A percentile compares a stretch with the other conserved stretches of the same genome.
These are phyloP conservation scores for Myiotriccus ornatus DNA, from an alignment of 2,797 vertebrate genomes.

Conservation along the genomic window DNA sequence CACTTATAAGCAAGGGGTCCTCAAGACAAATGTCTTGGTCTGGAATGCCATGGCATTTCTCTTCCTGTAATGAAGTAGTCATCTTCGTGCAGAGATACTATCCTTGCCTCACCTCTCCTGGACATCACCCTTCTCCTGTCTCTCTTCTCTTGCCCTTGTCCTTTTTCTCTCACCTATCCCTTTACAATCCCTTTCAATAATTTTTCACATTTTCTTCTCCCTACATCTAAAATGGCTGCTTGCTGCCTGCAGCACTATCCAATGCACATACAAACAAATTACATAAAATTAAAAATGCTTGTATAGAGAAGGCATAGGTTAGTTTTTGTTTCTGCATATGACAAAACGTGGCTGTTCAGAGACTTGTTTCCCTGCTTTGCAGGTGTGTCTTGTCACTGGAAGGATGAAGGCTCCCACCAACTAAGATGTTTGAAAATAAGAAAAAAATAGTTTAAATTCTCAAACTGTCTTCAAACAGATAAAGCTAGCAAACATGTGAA, in stretches of 20 bases:
- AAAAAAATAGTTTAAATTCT: neutral
- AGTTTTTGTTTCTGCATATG: neutral
- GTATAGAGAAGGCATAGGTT: neutral
- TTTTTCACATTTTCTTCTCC: conserved; percentile 20
- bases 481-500: neutral
- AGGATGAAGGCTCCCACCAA: neutral
- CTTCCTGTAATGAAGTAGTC: conserved; percentile 67
- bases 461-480: neutral
- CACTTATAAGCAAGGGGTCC: neutral
- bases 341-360: neutral
- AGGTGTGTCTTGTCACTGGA: neutral
- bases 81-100: neutral
- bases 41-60: conserved; percentile 52
- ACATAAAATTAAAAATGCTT: neutral
- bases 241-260: neutral
- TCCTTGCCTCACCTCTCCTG: conserved; percentile 41
- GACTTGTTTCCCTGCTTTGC: neutral
- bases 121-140: neutral
- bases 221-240: neutral
- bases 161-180: neutral
- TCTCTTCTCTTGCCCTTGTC: neutral
- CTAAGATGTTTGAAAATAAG: neutral
- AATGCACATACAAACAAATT: conserved; percentile 3
- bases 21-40: conserved; percentile 15
- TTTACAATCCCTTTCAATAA: neutral